Base-by-base conservation (phyloP, 2,113 vertebrate species). In the Taurulus bubalis region DNA sequence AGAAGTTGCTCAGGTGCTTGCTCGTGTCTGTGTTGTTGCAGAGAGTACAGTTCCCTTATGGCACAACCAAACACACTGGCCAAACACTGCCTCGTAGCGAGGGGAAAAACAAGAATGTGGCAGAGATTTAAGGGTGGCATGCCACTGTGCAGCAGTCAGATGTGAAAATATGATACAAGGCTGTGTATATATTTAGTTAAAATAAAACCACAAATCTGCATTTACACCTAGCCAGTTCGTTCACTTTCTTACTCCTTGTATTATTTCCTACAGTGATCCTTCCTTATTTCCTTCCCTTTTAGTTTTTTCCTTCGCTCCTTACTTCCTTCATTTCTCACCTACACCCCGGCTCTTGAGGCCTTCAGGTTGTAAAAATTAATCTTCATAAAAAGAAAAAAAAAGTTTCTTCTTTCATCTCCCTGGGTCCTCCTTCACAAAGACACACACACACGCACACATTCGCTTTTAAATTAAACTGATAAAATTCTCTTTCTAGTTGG, bases 401-500 rank as follows among this genome's bases (percentile, higher is more conserved):
- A 85, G 64, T 82, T 88, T 83, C 66, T 83, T 80, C 84, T 90
- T 91, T 92, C 88, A 92, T 92, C 87, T 87, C 82, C 62, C 70
- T 75, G 40, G 56, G 83, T 85, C 80, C 69, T 85, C 40, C 70
- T 73, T 77, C 80, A 73, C 75, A 83, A 71, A 85, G 40, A 81
- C 77, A 55, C 77, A 73, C 70, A 58, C 58, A 16, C 73, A 32
- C 30, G 30, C 82, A 76, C 66, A 63, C 75, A 42, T 77, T 79
- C 89, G 68, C 75, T 87, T 93, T 90, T 85, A 87, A 90, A 91
- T 90, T 81, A 89, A 90, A 87, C 85, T 90, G 90, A 90, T 91
- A 91, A 89, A 90, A 91, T 93, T 87, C 80, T 90, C 90, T 91
- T 91, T 89, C 86, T 87, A 89, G 82, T 91, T 87, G 89, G 90